Percentiles rank a stretch among this genome's conserved stretches.
Evolutionary conservation across 2,113 vertebrate genomes (phyloP).

Genomic region (Megalops atlanticus): DNA sequence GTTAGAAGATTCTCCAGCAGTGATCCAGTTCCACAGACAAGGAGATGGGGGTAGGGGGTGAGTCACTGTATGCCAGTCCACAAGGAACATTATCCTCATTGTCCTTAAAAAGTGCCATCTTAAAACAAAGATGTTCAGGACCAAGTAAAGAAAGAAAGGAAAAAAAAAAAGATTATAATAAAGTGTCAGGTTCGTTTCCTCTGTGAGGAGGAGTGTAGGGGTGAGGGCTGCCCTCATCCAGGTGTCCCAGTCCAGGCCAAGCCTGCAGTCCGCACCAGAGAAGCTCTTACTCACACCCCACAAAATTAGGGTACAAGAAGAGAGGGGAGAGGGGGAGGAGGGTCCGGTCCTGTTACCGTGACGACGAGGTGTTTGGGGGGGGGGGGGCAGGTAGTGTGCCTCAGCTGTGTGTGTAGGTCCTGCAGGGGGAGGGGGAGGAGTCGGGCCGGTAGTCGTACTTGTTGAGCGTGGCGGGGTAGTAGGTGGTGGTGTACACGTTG

Average conservation of each 20-base stretch:
- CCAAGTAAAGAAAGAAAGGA: not conserved
- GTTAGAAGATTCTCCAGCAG: not conserved
- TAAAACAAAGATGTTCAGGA: conserved; percentile 24
- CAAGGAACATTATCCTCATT: not conserved
- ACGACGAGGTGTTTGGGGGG: conserved; percentile 21
- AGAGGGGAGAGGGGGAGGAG: conserved; percentile 9
- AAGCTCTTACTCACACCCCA: not conserved
- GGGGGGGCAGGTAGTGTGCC: conserved; percentile 37
- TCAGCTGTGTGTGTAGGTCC: conserved; percentile 97
- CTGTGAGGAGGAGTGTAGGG: not conserved
- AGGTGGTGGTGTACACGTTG: conserved; percentile 97
- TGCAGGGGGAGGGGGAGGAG: conserved; percentile 90
- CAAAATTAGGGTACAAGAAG: not conserved
- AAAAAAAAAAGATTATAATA: not conserved
- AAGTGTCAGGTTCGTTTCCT: not conserved
- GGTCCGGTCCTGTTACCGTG: conserved; percentile 29
- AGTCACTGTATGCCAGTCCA: not conserved
- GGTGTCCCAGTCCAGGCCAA: not conserved
- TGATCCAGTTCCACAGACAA: not conserved
- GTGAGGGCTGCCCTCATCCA: not conserved
- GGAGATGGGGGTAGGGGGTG: too few species aligned
- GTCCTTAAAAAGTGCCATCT: conserved; percentile 16
- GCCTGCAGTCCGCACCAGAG: not conserved
- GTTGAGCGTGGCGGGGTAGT: conserved; percentile 89
- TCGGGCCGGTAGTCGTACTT: conserved; percentile 94